Percentiles rank a stretch among this genome's conserved stretches.
These are phyloP conservation scores for Prorops nasuta DNA, from an alignment of 1,140 invertebrate species.

Conservation along the genomic window DNA sequence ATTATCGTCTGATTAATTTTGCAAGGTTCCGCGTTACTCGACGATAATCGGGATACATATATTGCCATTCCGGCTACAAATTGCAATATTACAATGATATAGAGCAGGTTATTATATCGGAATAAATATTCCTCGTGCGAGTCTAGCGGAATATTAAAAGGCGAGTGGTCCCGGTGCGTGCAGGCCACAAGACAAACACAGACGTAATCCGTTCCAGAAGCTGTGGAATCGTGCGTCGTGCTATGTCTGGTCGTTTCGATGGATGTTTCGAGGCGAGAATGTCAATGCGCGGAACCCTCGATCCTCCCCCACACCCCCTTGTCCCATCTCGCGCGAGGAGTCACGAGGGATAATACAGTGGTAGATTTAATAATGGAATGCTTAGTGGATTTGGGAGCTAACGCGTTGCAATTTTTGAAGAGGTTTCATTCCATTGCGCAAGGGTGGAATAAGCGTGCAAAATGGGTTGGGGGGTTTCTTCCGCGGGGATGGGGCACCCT, in stretches of 20 bases:
- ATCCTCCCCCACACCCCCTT: constrained; percentile 13
- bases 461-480: constrained; percentile 16
- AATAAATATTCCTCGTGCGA: too few relatives aligned
- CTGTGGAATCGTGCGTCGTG: constrained; percentile 12
- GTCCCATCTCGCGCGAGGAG: constrained; percentile 7
- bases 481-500: too few relatives aligned
- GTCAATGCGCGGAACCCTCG: constrained; percentile 27
- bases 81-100: too few relatives aligned
- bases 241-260: constrained; percentile 27
- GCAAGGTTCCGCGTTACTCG: too few relatives aligned
- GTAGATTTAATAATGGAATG: constrained; percentile 57
- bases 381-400: constrained; percentile 52
- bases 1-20: too few relatives aligned
- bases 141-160: too few relatives aligned
- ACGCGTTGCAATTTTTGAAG: constrained; percentile 53
- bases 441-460: constrained; percentile 2
- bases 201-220: constrained; percentile 18
- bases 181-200: constrained; percentile 11
- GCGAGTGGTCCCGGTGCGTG: too few relatives aligned
- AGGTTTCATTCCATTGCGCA: too few relatives aligned
- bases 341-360: constrained; percentile 33
- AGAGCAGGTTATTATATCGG: too few relatives aligned
- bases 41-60: too few relatives aligned
- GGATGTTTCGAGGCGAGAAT: constrained; percentile 34
- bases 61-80: too few relatives aligned